phyloP scores from a whole-genome alignment of 2,113 vertebrate species.

The Saguinus imperator region DNA sequence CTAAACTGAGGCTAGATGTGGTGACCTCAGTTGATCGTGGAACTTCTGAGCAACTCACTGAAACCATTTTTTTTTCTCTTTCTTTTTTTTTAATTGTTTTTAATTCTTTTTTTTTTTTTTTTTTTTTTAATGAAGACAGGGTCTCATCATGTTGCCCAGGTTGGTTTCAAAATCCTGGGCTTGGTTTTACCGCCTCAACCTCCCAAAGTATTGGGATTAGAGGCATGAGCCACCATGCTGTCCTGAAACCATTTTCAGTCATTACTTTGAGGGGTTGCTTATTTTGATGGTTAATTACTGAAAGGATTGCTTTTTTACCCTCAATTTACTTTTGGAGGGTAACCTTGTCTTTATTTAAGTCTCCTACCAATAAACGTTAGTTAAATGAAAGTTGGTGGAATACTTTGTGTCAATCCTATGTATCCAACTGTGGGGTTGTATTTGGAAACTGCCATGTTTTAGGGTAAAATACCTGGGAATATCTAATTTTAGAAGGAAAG shows the following conservation, averaged over 20 bases:
- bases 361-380: not conserved
- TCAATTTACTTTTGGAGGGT: not conserved
- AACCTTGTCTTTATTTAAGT: not conserved
- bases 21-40: not conserved
- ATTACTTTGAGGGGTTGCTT: not conserved
- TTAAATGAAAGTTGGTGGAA: not conserved
- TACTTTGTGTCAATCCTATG: not conserved
- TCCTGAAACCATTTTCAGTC: not conserved
- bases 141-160: no score
- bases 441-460: not conserved
- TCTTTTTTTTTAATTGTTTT: no score
- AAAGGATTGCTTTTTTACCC: not conserved
- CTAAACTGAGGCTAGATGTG: not conserved
- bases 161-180: no score
- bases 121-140: no score
- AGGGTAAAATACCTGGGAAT: not conserved
- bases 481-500: not conserved
- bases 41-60: not conserved
- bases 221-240: no score
- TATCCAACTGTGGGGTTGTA: not conserved
- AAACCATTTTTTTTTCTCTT: not conserved
- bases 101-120: no score
- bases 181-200: no score
- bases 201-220: no score
- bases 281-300: not conserved